These are phyloP conservation scores for Aleadryas rufinucha DNA, from an alignment of 2,113 vertebrate species.

Conservation along the genomic window DNA sequence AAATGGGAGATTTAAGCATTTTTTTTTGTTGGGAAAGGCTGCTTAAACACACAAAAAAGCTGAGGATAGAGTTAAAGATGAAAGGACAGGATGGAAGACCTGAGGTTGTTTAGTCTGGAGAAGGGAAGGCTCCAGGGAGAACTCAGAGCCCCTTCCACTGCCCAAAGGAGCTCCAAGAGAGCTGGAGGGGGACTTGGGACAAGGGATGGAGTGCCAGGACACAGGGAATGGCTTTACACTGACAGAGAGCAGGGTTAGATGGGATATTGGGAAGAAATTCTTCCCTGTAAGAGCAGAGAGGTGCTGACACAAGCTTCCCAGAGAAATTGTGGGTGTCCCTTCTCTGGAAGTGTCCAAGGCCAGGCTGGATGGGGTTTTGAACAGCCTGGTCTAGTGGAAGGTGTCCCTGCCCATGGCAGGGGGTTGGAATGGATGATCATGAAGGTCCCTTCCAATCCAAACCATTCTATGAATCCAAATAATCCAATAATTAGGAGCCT, in stretches of 20 bases:
- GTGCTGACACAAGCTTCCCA: not conserved
- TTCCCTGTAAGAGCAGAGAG: not conserved
- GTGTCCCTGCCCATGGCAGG: not conserved
- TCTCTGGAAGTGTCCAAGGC: not conserved
- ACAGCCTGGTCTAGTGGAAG: not conserved
- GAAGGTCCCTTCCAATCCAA: not conserved
- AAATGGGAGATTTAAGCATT: not conserved
- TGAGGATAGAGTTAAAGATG: not conserved
- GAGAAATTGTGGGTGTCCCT: not conserved
- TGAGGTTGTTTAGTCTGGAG: not conserved
- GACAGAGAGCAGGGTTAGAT: no score
- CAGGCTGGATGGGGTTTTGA: not conserved
- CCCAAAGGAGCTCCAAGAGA: not conserved
- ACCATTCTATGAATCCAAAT: not conserved
- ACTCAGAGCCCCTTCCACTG: not conserved
- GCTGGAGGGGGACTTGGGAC: not conserved
- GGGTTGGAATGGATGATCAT: not conserved
- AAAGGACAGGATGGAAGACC: not conserved
- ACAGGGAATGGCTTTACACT: not conserved
- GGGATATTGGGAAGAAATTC: not conserved
- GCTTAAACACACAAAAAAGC: not conserved
- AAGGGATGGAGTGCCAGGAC: not conserved
- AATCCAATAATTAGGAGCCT: not conserved
- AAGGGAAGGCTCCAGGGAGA: not conserved
- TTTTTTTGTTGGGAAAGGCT: not conserved